Percentiles rank a stretch among this genome's conserved stretches.
Evolutionary conservation across 2,113 vertebrate genomes (phyloP).

Genomic region (Dromas ardeola): DNA sequence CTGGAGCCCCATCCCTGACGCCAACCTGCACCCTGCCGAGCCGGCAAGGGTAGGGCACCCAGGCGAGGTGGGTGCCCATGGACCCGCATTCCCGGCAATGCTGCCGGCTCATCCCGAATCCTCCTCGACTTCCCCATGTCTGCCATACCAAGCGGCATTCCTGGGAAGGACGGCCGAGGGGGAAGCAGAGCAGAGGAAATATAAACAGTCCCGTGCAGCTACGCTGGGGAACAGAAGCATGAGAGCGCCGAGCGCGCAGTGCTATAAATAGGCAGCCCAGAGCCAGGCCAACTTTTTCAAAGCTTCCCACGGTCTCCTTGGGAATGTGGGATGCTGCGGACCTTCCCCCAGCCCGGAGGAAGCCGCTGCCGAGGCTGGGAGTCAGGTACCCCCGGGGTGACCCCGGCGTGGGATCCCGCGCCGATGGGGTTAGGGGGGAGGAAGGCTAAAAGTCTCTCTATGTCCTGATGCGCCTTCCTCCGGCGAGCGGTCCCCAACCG

Average conservation of each 20-base stretch:
- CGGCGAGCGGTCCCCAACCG: accelerated
- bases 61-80: accelerated
- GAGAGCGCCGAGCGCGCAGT: slow-evolving; percentile 55
- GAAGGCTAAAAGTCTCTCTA: not conserved
- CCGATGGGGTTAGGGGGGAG: not conserved
- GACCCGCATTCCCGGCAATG: not conserved
- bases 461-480: not conserved
- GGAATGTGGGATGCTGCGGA: slow-evolving; percentile 72
- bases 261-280: slow-evolving; percentile 87
- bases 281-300: slow-evolving; percentile 73
- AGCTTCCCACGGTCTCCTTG: slow-evolving; percentile 78
- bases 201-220: slow-evolving; percentile 67
- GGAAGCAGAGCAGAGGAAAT: slow-evolving; percentile 69
- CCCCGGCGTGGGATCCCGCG: slow-evolving; percentile 26
- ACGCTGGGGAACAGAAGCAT: slow-evolving; percentile 75
- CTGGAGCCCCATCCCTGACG: not conserved
- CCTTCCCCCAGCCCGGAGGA: slow-evolving; percentile 38
- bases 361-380: slow-evolving; percentile 7
- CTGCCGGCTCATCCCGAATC: not conserved
- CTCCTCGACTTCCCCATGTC: not conserved
- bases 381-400: slow-evolving; percentile 60
- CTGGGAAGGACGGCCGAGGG: slow-evolving; percentile 5
- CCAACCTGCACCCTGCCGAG: not conserved
- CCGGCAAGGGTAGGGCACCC: not conserved
- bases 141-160: slow-evolving; percentile 34